These are phyloP conservation scores for Rugalucina vietnamica DNA, from an alignment of 2,888 invertebrate species.

Conservation along the genomic window DNA sequence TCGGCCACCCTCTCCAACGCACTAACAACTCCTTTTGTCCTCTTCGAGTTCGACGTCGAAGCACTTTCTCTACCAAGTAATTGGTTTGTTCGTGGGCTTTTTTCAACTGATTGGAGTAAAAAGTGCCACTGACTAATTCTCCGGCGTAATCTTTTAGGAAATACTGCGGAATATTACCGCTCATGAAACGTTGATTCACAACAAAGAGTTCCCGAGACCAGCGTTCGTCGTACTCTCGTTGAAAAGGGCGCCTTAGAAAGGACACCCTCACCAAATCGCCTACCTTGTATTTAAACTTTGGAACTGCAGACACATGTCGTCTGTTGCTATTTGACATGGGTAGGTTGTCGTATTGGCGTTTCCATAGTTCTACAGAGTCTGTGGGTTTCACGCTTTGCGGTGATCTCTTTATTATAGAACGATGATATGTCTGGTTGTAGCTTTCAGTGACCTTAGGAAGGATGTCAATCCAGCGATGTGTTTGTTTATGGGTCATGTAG, in stretches of 20 bases:
- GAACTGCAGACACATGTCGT: neutral
- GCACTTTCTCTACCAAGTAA: slow-evolving; percentile 41
- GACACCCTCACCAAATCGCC: slow-evolving; percentile 41
- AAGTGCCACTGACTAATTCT: slow-evolving; percentile 20
- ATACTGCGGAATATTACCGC: too few species aligned
- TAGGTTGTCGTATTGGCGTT: too few species aligned
- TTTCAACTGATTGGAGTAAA: slow-evolving; percentile 12
- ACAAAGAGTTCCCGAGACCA: slow-evolving; percentile 44
- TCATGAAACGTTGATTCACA: slow-evolving; percentile 34
- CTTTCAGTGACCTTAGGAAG: slow-evolving; percentile 35
- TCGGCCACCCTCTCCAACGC: slow-evolving; percentile 41
- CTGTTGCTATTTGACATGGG: neutral
- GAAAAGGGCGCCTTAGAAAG: slow-evolving; percentile 18
- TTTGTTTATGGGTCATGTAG: slow-evolving; percentile 45
- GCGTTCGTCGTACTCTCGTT: slow-evolving; percentile 44
- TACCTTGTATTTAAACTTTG: slow-evolving; percentile 40
- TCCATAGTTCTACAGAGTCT: slow-evolving; percentile 33
- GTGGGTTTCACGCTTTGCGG: slow-evolving; percentile 40
- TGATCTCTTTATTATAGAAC: slow-evolving; percentile 45
- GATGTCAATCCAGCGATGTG: slow-evolving; percentile 44
- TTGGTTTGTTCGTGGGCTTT: slow-evolving; percentile 37
- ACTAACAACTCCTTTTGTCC: slow-evolving; percentile 18
- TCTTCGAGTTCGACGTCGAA: slow-evolving; percentile 2
- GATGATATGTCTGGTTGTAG: slow-evolving; percentile 51
- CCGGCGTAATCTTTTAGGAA: slow-evolving; percentile 30